Evolutionary conservation across 2,888 invertebrate genomes (phyloP).

Genomic region (Cantharis lateralis): DNA sequence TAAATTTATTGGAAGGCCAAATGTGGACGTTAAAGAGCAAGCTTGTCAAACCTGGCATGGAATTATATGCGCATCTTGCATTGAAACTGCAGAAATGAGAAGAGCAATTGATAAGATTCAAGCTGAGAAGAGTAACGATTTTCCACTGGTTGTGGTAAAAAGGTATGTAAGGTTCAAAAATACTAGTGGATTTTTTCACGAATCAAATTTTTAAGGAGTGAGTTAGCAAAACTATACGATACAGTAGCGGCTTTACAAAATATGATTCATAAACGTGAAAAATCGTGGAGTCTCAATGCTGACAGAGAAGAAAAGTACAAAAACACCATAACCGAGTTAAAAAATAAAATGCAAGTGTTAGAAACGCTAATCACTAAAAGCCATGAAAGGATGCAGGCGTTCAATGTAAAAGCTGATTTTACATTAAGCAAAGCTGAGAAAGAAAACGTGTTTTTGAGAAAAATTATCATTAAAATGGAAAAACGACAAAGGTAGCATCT

Average conservation of each 20-base stretch:
- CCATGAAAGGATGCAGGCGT: conserved; percentile 13
- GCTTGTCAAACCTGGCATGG: conserved; percentile 43
- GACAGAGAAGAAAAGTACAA: conserved; percentile 39
- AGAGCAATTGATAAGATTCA: not conserved
- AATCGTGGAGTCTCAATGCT: conserved; percentile 39
- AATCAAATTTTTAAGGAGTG: conserved; percentile 35
- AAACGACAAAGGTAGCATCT: conserved; percentile 35
- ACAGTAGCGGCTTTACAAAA: conserved; percentile 45
- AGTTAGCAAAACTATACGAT: conserved; percentile 40
- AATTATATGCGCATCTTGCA: conserved; percentile 12
- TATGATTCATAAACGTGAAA: conserved; percentile 40
- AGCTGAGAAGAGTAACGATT: not conserved
- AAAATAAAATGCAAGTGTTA: conserved; percentile 39
- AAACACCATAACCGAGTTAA: conserved; percentile 35
- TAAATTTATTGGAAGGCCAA: conserved; percentile 42
- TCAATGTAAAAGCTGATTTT: conserved; percentile 11
- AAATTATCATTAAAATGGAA: conserved; percentile 46
- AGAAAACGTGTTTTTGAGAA: conserved; percentile 40
- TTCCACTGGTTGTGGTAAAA: conserved; percentile 4
- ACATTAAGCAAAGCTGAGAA: conserved; percentile 27
- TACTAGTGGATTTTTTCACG: not conserved
- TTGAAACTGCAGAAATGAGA: conserved; percentile 10
- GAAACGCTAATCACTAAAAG: conserved; percentile 23
- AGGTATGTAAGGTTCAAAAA: conserved; percentile 13
- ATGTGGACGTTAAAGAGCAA: conserved; percentile 47